Evolutionary conservation across 1,140 invertebrate species (phyloP).

Genomic region (Pseudomyrmex dendroicus): DNA sequence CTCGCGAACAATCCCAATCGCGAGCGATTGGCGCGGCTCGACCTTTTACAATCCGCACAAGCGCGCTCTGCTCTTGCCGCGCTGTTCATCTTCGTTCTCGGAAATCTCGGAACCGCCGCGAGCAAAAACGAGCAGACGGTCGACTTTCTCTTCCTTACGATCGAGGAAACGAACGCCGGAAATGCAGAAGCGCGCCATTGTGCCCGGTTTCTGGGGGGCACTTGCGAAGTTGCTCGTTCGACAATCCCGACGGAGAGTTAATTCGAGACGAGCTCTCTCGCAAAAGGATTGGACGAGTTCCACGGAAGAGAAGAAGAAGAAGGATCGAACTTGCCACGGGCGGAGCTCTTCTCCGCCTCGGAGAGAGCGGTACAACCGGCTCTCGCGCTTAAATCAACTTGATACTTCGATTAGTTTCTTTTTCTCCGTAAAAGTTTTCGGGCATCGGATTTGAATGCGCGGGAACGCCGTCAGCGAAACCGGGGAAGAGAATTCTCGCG

Average conservation of each 20-base stretch:
- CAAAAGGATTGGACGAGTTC: conserved; percentile 43
- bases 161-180: conserved; percentile 38
- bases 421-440: conserved; percentile 22
- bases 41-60: no score
- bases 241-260: conserved; percentile 51
- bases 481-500: neutral
- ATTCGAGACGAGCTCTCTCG: conserved; percentile 38
- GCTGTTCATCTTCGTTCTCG: conserved; percentile 44
- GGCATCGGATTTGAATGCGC: conserved; percentile 20
- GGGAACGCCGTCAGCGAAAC: neutral
- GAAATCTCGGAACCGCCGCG: conserved; percentile 36
- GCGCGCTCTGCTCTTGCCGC: neutral
- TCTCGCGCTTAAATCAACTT: conserved; percentile 45
- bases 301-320: neutral
- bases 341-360: neutral
- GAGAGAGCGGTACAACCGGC: neutral
- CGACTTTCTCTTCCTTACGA: neutral
- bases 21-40: conserved; percentile 66
- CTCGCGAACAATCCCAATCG: conserved; percentile 73
- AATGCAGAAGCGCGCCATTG: conserved; percentile 44
- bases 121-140: neutral
- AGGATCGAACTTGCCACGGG: conserved; percentile 35
- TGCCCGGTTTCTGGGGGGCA: conserved; percentile 18
- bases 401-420: conserved; percentile 57
- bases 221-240: conserved; percentile 47